Base-by-base conservation (phyloP, 1,140 invertebrate genomes). In the Cydia amplana region DNA sequence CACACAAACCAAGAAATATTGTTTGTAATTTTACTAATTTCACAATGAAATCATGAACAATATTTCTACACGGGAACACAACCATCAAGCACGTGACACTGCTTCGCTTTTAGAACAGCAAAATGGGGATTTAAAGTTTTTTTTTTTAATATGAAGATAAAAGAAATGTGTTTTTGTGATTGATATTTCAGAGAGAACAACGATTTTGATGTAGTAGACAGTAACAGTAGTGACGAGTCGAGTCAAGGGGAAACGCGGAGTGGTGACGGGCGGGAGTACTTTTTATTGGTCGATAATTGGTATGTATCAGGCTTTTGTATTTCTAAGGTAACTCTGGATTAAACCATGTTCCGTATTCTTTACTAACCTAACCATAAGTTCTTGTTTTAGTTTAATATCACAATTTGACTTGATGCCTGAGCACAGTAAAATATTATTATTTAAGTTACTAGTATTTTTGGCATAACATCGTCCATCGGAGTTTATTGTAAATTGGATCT, bases 141-240 rank as follows among this genome's bases (percentile, higher is more conserved):
- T 74, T 74, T 74, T 75, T 49, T 43, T 28, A 28, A 55, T 20
- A 25, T 70, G 73, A 76, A 49, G 64, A 63, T 80, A 80, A 82
- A 81, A 78, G 74, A 78, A 78, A 40, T 55, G n/a, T 78, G 63
- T 78, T 78, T 79, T 79, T 83, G 78, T 83, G 76, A 72, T 80
- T 81, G 75, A 78, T 77, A 75, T 81, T 92, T 91, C 91, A 92
- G 91, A 91, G 81, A 83, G 74, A 81, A 77, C 82, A 89, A 85
- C 79, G 80, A 87, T 73, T 91, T 88, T 87, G 81, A 88, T 74
- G 82, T 83, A 77, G 85, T 85, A 79, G 86, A 89, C 77, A 85
- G 82, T 91, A 88, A 89, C 78, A 86, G 82, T 91, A 88, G 88
- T 84, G 89, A 90, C 72, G 88, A 90, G 67, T 70, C 65, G 65